These are phyloP conservation scores for Muscidifurax raptorellus DNA, from an alignment of 1,140 invertebrate genomes.

Conservation along the genomic window DNA sequence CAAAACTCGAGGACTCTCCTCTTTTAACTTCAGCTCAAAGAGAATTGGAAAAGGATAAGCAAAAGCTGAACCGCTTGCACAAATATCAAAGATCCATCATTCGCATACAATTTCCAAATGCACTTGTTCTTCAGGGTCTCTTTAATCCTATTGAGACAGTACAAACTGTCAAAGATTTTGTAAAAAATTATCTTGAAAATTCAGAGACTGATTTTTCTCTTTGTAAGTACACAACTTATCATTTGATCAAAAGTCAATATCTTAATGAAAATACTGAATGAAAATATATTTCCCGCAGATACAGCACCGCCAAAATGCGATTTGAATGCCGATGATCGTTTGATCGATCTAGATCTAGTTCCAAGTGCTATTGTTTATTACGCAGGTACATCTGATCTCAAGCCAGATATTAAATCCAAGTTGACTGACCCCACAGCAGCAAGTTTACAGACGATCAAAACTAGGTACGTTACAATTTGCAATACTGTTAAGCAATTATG, in stretches of 20 bases:
- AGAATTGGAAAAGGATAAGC: constrained; percentile 79
- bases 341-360: constrained; percentile 83
- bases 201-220: constrained; percentile 81
- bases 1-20: constrained; percentile 80
- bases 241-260: not conserved
- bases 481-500: not conserved
- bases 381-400: constrained; percentile 70
- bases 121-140: constrained; percentile 86
- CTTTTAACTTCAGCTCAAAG: constrained; percentile 81
- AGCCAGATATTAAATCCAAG: constrained; percentile 70
- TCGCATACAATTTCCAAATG: constrained; percentile 88
- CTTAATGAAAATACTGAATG: not conserved
- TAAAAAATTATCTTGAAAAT: constrained; percentile 81
- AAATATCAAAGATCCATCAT: constrained; percentile 85
- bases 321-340: constrained; percentile 75
- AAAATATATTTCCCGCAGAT: constrained; percentile 72
- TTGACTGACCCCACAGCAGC: constrained; percentile 72
- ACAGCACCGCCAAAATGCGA: constrained; percentile 85
- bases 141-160: constrained; percentile 85
- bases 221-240: constrained; percentile 78
- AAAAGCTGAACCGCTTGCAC: constrained; percentile 77
- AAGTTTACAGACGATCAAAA: constrained; percentile 70
- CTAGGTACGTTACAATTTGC: constrained; percentile 64
- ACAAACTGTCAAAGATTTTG: constrained; percentile 81
- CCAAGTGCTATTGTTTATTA: constrained; percentile 87